Conservation (phyloP, 1,140 invertebrate species). For the Meloidogyne exigua region DNA sequence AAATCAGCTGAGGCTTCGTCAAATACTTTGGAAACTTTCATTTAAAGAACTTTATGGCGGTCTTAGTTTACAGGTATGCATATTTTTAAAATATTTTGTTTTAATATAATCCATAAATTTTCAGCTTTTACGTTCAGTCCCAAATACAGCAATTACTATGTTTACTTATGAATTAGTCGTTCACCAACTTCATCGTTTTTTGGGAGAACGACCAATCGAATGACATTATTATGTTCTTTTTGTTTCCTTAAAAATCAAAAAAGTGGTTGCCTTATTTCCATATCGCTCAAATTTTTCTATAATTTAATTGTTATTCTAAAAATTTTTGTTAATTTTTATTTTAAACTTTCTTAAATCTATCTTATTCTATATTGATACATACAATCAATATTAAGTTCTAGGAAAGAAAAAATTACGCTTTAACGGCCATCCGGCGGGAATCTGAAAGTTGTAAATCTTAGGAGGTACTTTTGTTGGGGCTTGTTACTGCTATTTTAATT, state of each 20-base stretch:
- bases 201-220: background rate
- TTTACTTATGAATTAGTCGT: constrained; percentile 18
- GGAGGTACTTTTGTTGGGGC: too few relatives aligned
- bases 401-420: too few relatives aligned
- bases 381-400: too few relatives aligned
- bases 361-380: too few relatives aligned
- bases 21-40: constrained; percentile 23
- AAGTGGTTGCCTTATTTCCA: background rate
- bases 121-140: constrained; percentile 10
- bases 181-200: background rate
- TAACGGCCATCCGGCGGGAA: too few relatives aligned
- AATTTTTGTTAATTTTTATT: too few relatives aligned
- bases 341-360: too few relatives aligned
- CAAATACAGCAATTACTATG: constrained; percentile 18
- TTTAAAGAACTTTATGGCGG: constrained; percentile 44
- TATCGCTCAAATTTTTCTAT: background rate
- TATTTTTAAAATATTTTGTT: background rate
- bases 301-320: constrained; percentile 1
- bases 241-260: background rate
- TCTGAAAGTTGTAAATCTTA: too few relatives aligned
- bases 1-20: constrained; percentile 32
- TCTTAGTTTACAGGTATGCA: constrained; percentile 39
- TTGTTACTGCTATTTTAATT: too few relatives aligned
- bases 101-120: background rate
- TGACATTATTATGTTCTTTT: too few relatives aligned